A percentile compares a stretch with the other conserved stretches of the same genome.
Evolutionary conservation across 2,888 invertebrate genomes (phyloP).

Genomic region (Temnothorax unifasciatus): DNA sequence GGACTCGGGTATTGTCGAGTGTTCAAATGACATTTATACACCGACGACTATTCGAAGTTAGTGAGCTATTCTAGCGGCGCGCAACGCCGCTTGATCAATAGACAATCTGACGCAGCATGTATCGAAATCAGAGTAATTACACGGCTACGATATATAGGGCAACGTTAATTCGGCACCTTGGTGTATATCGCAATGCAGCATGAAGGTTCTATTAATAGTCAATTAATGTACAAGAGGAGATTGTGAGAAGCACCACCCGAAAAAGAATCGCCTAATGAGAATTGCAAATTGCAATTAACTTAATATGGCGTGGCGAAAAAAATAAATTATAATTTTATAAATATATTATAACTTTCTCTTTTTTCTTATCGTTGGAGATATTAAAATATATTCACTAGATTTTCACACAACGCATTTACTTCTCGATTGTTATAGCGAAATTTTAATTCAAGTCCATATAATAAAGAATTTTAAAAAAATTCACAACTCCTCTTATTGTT

Average conservation of each 20-base stretch:
- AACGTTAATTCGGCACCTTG: conserved; percentile 32
- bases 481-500: neutral
- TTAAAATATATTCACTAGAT: conserved; percentile 17
- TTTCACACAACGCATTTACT: conserved; percentile 1
- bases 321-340: too few relatives aligned
- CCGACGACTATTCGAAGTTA: conserved; percentile 53
- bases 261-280: conserved; percentile 1
- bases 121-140: conserved; percentile 57
- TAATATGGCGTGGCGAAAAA: neutral
- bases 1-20: neutral
- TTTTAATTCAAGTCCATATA: neutral
- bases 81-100: conserved; percentile 44
- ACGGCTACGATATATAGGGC: conserved; percentile 32
- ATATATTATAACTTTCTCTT: neutral
- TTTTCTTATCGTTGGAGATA: neutral
- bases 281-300: conserved; percentile 28
- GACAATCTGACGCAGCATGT: conserved; percentile 40
- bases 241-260: neutral
- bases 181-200: conserved; percentile 28
- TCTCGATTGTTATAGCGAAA: neutral
- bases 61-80: conserved; percentile 29
- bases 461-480: neutral
- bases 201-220: conserved; percentile 51
- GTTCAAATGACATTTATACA: conserved; percentile 35
- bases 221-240: conserved; percentile 33